A percentile compares a stretch with the other conserved stretches of the same genome.
These are phyloP conservation scores for Dichetophora obliterata DNA, from an alignment of 2,888 invertebrate species.

Conservation along the genomic window DNA sequence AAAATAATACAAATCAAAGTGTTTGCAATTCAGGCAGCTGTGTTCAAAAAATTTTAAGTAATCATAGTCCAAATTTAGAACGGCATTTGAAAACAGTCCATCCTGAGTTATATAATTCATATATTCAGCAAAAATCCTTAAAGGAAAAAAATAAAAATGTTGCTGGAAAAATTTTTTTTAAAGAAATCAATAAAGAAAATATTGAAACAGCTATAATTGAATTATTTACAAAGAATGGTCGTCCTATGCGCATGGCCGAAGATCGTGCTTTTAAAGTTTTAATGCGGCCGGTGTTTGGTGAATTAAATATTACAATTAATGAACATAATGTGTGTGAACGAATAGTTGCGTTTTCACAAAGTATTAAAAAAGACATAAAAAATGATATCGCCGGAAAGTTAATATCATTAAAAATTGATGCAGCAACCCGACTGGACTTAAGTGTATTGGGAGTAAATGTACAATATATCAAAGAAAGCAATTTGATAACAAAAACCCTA, in stretches of 20 bases:
- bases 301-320: constrained; percentile 40
- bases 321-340: constrained; percentile 41
- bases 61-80: too few relatives aligned
- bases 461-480: constrained; percentile 43
- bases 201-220: constrained; percentile 46
- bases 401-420: constrained; percentile 47
- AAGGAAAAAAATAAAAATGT: too few relatives aligned
- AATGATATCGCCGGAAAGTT: constrained; percentile 42
- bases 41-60: too few relatives aligned
- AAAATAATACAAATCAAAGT: too few relatives aligned
- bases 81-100: too few relatives aligned
- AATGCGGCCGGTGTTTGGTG: constrained; percentile 42
- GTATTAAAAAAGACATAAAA: constrained; percentile 39
- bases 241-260: constrained; percentile 42
- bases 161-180: not conserved
- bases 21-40: too few relatives aligned
- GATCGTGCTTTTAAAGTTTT: constrained; percentile 45
- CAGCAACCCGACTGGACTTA: constrained; percentile 40
- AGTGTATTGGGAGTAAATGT: constrained; percentile 44
- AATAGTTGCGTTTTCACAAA: constrained; percentile 39
- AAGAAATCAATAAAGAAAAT: constrained; percentile 32
- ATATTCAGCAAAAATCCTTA: too few relatives aligned
- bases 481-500: constrained; percentile 44
- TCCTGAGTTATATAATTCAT: too few relatives aligned
- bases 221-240: constrained; percentile 46